A percentile compares a stretch with the other conserved stretches of the same genome.
Conservation (phyloP, 1,140 invertebrate genomes). For the Acyrthosiphon pisum region DNA sequence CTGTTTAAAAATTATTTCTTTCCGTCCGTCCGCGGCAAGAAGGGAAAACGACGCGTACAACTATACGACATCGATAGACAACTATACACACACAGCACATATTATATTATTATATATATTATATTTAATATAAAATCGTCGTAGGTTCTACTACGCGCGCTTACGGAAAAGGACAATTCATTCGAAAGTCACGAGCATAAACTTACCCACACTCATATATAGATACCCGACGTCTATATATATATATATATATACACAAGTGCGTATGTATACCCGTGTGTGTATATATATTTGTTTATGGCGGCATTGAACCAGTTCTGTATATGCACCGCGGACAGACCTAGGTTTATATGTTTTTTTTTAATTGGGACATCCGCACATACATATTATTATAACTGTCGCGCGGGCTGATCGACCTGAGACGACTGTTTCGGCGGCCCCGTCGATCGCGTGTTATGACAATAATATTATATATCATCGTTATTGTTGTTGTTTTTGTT, state of each 20-base stretch:
- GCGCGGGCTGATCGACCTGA: neutral
- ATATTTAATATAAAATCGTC: neutral
- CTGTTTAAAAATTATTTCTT: neutral
- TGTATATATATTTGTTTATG: neutral
- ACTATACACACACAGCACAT: neutral
- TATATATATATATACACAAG: neutral
- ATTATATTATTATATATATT: neutral
- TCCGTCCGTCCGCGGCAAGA: neutral
- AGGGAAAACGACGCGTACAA: neutral
- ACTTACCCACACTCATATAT: neutral
- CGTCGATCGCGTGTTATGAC: neutral
- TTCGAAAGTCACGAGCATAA: constrained; percentile 36
- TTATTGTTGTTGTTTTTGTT: neutral
- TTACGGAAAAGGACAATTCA: constrained; percentile 38
- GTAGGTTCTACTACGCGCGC: neutral
- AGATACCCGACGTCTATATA: neutral
- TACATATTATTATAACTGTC: neutral
- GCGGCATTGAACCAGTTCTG: neutral
- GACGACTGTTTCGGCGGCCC: neutral
- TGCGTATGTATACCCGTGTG: neutral
- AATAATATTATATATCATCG: no score
- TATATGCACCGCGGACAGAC: neutral
- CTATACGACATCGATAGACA: neutral
- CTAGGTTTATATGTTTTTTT: neutral
- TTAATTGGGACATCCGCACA: constrained; percentile 6